Base-by-base conservation (phyloP, 30 jellyfish, hydroid and myxozoan species). In the Pseudorhiza aurosa region DNA sequence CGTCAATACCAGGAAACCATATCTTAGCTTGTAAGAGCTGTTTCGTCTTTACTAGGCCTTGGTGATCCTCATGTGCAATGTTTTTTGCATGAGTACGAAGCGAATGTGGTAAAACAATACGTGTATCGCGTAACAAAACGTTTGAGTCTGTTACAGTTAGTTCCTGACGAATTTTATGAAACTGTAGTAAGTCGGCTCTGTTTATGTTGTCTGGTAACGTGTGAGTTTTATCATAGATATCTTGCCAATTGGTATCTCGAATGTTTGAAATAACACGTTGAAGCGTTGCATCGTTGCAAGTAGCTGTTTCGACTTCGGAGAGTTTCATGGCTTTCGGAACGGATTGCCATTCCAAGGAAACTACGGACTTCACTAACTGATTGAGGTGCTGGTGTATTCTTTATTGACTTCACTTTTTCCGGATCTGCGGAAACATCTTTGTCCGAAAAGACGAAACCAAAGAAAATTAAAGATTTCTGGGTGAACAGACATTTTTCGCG, bases 401-500 rank as follows among this genome's bases (percentile, higher is more conserved):
- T 55, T 26, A 72, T 68, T 19, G 82, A 30, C 43, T 72, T 47
- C 8, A 72, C 85, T 72, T 72, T 72, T 72, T 30, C 73, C 55
- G 88, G 88, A 43, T 75, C 88, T 11, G 88, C 68, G 45, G 77
- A 58, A 32, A 75, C 57, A 26, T 81, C 88, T 75, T 75, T 46
- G 88, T 75, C 88, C 27, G 88, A 75, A 44, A 75, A 53, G 44
- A 75, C 88, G 67, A 75, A 75, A 36, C 88, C 88, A 33, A 75
- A 75, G 67, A 75, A 75, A 32, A 81, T 75, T 67, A 75, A 58
- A 55, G 79, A 39, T 37, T 35, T 57, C 67, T 75, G 88, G 37
- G 65, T 47, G 51, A 75, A 75, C 64, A 75, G 78, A 37, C 86
- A 72, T 72, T 72, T 72, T 37, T 49, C 72, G 40, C 59, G 72